Evolutionary conservation across 2,888 invertebrate genomes (phyloP).

Genomic region (Limnephilus marmoratus): DNA sequence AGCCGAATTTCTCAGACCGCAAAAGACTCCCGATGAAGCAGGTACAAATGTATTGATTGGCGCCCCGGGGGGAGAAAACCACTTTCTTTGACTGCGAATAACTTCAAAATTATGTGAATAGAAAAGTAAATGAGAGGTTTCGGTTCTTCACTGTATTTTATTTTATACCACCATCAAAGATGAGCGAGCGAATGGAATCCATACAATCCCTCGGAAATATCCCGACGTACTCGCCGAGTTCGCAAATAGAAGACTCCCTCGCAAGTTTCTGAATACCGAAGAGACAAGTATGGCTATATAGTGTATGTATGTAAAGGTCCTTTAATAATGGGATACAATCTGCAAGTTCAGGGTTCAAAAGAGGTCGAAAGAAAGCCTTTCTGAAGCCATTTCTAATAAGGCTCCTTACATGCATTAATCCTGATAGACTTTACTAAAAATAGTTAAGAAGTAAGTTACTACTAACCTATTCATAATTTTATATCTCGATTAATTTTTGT

Average conservation of each 20-base stretch:
- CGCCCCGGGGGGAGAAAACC: not conserved
- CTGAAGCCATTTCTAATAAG: not conserved
- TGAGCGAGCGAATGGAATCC: not conserved
- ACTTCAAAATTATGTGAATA: slow-evolving; percentile 31
- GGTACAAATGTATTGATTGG: slow-evolving; percentile 46
- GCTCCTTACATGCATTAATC: not conserved
- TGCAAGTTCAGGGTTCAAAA: not conserved
- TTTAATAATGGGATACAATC: not conserved
- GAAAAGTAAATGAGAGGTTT: slow-evolving; percentile 35
- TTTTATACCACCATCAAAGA: slow-evolving; percentile 11
- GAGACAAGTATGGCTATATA: no score
- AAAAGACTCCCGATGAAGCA: not conserved
- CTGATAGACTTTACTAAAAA: not conserved
- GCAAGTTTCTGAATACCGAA: not conserved
- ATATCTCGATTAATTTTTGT: no score
- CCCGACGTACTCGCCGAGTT: not conserved
- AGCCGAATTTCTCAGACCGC: slow-evolving; percentile 42
- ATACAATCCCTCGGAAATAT: not conserved
- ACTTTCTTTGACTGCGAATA: slow-evolving; percentile 5
- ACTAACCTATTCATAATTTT: no score
- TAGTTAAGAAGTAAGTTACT: not conserved
- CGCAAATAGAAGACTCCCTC: not conserved
- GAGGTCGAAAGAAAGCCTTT: not conserved
- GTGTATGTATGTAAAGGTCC: not conserved
- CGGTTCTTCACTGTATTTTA: not conserved